Base-by-base conservation (phyloP, 2,113 vertebrate genomes). In the Nycticryphes semicollaris region DNA sequence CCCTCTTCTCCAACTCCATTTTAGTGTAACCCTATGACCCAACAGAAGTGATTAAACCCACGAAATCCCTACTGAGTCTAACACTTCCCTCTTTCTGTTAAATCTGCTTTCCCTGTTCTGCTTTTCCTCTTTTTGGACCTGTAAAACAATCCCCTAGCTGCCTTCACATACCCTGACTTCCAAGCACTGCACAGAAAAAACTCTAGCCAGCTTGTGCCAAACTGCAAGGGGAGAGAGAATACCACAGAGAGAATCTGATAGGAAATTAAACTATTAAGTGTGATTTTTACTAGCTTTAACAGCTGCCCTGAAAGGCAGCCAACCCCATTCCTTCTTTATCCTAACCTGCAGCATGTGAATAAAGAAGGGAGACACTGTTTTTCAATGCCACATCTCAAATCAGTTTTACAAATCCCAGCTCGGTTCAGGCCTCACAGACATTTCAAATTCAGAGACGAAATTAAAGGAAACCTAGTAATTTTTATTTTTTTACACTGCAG, bases 131-230 rank as follows among this genome's bases (percentile, higher is more conserved):
- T 84, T 96, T 94, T 82, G 96, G 97, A 97, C 41, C 96, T 98
- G 97, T 98, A 98, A 98, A 98, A 98, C 98, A 98, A 98, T 97
- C 94, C 37, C 93, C 96, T n/a, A 96, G 96, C 97, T 98, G 98
- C 97, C 96, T 98, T 97, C 94, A 95, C 92, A 97, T 76, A 80
- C 89, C 97, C 60, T 89, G 96, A 96, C 87, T 96, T 95, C 86
- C 51, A 92, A 66, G 95, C 72, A 94, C 92, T 77, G 93, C 90
- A 86, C 81, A 96, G 96, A 98, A 98, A 98, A 98, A 98, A 98
- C 87, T 96, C 90, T 75, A 98, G 31, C 96, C 97, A 63, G 87
- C 76, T 88, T 85, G 90, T 97, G 97, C 87, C 97, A 98, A 98
- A 97, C 73, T 90, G 93, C 97, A 98, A 98, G 96, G 97, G 98